phyloP scores from a whole-genome alignment of 2,113 vertebrate species.

The Esox niger region DNA sequence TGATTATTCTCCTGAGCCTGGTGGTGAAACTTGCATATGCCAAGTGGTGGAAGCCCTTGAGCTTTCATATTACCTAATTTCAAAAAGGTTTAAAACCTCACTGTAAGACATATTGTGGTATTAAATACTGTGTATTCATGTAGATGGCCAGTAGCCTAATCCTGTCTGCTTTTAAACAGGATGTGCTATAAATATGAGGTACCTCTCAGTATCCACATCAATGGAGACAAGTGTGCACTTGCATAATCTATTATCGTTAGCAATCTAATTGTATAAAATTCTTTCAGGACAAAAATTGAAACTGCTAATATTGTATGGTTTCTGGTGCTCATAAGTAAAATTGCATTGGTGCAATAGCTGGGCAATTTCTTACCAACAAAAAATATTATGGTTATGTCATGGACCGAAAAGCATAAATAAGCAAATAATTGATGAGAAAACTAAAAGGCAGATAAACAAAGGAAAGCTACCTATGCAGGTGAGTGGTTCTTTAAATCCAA shows the following conservation, averaged over 20 bases:
- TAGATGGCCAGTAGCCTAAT: constrained; percentile 25
- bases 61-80: constrained; percentile 45
- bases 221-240: no score
- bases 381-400: no score
- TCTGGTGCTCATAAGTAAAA: no score
- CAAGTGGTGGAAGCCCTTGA: constrained; percentile 38
- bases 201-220: no score
- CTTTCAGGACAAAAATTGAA: no score
- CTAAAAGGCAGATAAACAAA: neutral
- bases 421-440: neutral
- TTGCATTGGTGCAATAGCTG: no score
- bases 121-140: constrained; percentile 35
- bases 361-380: no score
- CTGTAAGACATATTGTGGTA: constrained; percentile 36
- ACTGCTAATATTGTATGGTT: no score
- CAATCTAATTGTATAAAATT: no score
- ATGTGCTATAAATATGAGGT: neutral
- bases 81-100: constrained; percentile 53
- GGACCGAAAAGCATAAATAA: neutral
- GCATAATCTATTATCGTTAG: no score
- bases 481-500: constrained; percentile 15
- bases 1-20: constrained; percentile 45
- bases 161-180: constrained; percentile 51
- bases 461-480: constrained; percentile 16
- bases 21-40: constrained; percentile 24